Evolutionary conservation across 1,140 invertebrate species (phyloP), one percentile per base, ranked within the genome.

Genomic region (Notospermus geniculatus): DNA sequence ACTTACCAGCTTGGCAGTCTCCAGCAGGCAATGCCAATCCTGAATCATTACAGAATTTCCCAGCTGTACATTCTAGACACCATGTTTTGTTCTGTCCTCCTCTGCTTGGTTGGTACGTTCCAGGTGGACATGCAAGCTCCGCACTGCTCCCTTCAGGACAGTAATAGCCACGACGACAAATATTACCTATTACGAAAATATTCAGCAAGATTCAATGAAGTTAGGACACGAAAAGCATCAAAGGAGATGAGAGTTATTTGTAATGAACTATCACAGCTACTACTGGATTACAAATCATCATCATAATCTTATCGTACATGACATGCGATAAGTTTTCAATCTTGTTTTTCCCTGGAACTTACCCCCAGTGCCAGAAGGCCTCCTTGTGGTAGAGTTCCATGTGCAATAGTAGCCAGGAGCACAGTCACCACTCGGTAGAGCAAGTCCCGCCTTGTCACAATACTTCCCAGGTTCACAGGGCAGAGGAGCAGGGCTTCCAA

Each of bases 31-130:
- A 55, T 1, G 64, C 46, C 9, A 77, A 62, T 30, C 74, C 76
- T 23, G 65, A 69, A 9, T 64, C 56, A 54, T 72, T 71, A 63
- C 76, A 77, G 62, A 70, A 77, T 25, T 65, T 69, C 13, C 76
- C 76, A 19, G 72, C 65, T 1, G 76, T 75, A 63, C 76, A 77
- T 9, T 57, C 17, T n/a, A 74, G 59, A 68, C 75, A 77, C 65
- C 71, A 75, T 15, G 71, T 60, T 0, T 59, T 5, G 54, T 75
- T 73, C 57, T 70, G 54, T 19, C 70, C 73, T 9, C 63, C 57
- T 22, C 60, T 61, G 52, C 73, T 75, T 23, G 75, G 75, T 53
- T 72, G 70, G 66, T 68, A 77, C 32, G 60, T 69, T 0, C 76
- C 76, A n/a, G 70, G 68, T 9, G 65, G 56, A 65, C 76, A 77